Percentiles rank a stretch among this genome's conserved stretches.
Conservation (phyloP, 1,140 invertebrate genomes). For the Orchesella cincta region DNA sequence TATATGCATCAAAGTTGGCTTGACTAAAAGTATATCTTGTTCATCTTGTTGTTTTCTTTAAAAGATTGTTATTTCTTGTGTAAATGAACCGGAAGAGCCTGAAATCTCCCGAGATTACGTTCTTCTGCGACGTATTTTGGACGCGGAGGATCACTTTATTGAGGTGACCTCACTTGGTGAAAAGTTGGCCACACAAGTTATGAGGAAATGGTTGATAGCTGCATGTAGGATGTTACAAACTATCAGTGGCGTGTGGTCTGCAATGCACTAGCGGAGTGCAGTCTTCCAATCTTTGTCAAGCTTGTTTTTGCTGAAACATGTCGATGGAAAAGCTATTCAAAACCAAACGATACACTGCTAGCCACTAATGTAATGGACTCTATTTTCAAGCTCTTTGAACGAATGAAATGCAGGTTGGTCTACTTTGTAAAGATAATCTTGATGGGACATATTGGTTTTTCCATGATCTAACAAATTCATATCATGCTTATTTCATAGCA, state of each 20-base stretch:
- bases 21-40: too few relatives aligned
- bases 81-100: slow-evolving; percentile 81
- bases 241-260: slow-evolving; percentile 93
- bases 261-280: slow-evolving; percentile 90
- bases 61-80: slow-evolving; percentile 85
- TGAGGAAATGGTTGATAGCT: slow-evolving; percentile 94
- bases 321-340: slow-evolving; percentile 94
- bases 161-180: slow-evolving; percentile 87
- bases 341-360: slow-evolving; percentile 85
- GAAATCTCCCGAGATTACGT: slow-evolving; percentile 83
- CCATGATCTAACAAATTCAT: not conserved
- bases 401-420: slow-evolving; percentile 82
- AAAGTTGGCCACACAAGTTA: slow-evolving; percentile 88
- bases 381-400: slow-evolving; percentile 94
- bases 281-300: slow-evolving; percentile 95
- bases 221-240: slow-evolving; percentile 83
- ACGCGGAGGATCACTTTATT: slow-evolving; percentile 87
- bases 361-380: slow-evolving; percentile 95
- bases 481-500: slow-evolving; percentile 64
- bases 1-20: too few relatives aligned
- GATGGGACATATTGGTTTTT: not conserved
- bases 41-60: slow-evolving; percentile 16
- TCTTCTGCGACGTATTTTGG: slow-evolving; percentile 83
- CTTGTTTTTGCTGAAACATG: slow-evolving; percentile 95
- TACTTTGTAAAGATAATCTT: not conserved